Evolutionary conservation across 2,888 invertebrate genomes (phyloP), one percentile per base, ranked within the genome.

Genomic region (Timema podura): DNA sequence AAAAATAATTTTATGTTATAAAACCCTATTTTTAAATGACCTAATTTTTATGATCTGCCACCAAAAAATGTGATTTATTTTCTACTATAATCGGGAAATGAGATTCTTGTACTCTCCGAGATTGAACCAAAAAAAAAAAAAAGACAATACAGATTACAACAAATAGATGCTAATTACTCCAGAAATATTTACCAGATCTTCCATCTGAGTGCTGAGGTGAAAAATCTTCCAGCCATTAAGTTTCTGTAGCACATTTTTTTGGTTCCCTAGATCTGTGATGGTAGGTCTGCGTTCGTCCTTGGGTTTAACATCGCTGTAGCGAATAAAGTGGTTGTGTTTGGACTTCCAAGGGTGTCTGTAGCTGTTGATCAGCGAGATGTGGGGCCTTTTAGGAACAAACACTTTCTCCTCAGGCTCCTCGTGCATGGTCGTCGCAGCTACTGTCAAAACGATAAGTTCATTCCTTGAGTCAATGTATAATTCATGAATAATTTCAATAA

Each of bases 161-260:
- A n/a, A n/a, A n/a, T n/a, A n/a, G n/a, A n/a, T n/a, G n/a, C n/a
- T n/a, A n/a, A n/a, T n/a, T 30, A 30, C 30, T 30, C 30, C 3
- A 30, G 30, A 30, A 30, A 30, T 30, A 76, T 82, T 80, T 83
- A 95, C 95, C 86, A 96, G 83, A 81, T 96, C 94, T 78, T 96
- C 94, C 90, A 97, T 92, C 84, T 96, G 96, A 61, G 94, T 90
- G 54, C 92, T 92, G 76, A 97, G 86, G 80, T 96, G 95, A 83
- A 93, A 90, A 72, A 97, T 87, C 83, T 96, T 97, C 97, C 97
- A 97, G 0, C 97, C 97, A 76, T 93, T 93, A 16, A 95, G 89
- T 82, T 93, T 94, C 78, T 93, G 91, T 74, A 92, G 83, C 68
- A 96, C 92, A 78, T 93, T 89, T 74, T 90, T 90, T 81, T 95